phyloP scores from a whole-genome alignment of 2,113 vertebrate species.

The Cisticola juncidis region DNA sequence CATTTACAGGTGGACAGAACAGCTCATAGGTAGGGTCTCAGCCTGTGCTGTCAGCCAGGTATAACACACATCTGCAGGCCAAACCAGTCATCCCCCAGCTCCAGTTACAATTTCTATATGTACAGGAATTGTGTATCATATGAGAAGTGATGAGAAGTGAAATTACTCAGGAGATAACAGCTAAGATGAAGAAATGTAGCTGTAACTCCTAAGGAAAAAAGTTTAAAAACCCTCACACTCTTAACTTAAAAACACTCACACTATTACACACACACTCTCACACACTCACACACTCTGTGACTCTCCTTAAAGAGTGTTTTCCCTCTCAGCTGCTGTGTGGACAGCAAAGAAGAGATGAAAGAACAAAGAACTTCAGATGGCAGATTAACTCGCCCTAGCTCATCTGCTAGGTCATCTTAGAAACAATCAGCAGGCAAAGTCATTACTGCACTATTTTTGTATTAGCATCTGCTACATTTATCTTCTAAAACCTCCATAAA shows the following conservation, averaged over 20 bases:
- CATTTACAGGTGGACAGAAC: not conserved
- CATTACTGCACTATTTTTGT: constrained; percentile 4
- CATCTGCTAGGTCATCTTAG: not conserved
- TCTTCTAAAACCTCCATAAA: constrained; percentile 5
- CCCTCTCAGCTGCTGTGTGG: not conserved
- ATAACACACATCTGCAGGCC: not conserved
- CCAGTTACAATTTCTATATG: not conserved
- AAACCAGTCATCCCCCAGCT: not conserved
- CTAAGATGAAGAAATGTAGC: not conserved
- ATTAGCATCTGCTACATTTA: constrained; percentile 4
- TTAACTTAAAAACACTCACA: not conserved
- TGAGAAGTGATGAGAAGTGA: not conserved
- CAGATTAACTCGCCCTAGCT: constrained; percentile 11
- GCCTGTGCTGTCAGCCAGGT: not conserved
- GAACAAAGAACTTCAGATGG: constrained; percentile 29
- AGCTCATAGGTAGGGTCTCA: not conserved
- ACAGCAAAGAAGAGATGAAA: not conserved
- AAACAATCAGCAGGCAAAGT: constrained; percentile 24
- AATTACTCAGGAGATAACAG: not conserved
- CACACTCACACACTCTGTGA: not conserved
- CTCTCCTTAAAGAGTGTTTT: not conserved
- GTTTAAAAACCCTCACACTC: not conserved
- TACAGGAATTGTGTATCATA: not conserved
- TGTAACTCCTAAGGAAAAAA: not conserved
- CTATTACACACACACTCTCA: no score